Percentiles rank a stretch among this genome's conserved stretches.
Conservation (phyloP, 2,113 vertebrate species). For the Pogonocichla stellata region DNA sequence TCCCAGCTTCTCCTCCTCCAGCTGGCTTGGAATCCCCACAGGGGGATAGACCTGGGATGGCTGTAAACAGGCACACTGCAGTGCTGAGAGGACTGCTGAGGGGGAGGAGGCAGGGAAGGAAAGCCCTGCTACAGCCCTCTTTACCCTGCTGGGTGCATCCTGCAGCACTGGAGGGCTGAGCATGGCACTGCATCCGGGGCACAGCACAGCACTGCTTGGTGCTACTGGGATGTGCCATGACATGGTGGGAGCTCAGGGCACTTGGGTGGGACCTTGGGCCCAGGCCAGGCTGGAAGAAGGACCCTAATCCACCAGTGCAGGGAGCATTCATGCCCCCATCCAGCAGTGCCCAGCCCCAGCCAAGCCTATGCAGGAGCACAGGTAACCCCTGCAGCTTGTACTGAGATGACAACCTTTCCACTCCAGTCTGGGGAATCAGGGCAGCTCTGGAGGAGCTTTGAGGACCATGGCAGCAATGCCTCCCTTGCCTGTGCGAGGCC, state of each 20-base stretch:
- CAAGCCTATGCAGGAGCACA: background rate
- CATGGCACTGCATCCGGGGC: background rate
- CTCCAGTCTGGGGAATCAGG: background rate
- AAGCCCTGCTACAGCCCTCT: background rate
- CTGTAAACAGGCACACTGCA: background rate
- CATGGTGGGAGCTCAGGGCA: background rate
- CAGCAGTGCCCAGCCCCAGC: background rate
- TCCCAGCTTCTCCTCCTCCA: background rate
- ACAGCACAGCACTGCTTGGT: background rate
- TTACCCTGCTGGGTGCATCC: background rate
- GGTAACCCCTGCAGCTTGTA: background rate
- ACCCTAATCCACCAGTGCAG: background rate
- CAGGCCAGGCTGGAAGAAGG: background rate
- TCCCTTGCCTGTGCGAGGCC: background rate
- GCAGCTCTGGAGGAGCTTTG: background rate
- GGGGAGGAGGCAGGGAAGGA: background rate
- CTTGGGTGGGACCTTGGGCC: background rate
- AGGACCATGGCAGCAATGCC: background rate
- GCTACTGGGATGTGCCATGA: rapidly evolving
- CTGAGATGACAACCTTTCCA: background rate
- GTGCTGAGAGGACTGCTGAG: rapidly evolving
- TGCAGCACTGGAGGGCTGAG: background rate
- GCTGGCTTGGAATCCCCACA: background rate
- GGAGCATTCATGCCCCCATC: background rate
- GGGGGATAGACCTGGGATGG: background rate